Evolutionary conservation across 2,113 vertebrate species (phyloP), one percentile per base, ranked within the genome.

Genomic region (Ammodramus savannarum): DNA sequence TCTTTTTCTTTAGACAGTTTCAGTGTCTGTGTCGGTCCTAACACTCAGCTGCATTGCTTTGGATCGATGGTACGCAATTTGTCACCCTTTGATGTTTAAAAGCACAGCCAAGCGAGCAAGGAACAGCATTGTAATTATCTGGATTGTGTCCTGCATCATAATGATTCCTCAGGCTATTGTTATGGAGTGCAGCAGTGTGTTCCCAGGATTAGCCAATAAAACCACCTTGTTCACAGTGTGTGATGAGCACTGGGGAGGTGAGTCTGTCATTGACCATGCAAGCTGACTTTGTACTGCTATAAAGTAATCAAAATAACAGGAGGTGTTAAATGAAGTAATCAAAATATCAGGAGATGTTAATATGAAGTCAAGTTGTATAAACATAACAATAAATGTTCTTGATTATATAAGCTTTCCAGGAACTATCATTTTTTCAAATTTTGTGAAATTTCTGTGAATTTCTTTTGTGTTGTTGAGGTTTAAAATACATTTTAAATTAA

Each of bases 51-150:
- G 99, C 97, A 99, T 99, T 29, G 99, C 99, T 82, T 98, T 99
- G 97, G 99, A 99, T 97, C 98, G 99, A 72, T 99, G 99, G 99
- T 99, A 99, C 62, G 99, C 99, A 16, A 99, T 99, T 98, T 99
- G 99, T 96, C 99, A 99, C 90, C 99, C 99, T 17, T 97, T 99
- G 97, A 99, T 99, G 98, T 99, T 99, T 97, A 99, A 99, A 98
- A 99, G 99, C 97, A 99, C 99, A 46, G 99, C 99, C 87, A 99
- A 98, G 95, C 95, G 99, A 85, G 99, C 99, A 21, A 98, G 99
- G 86, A 99, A 98, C 95, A 99, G 98, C 95, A 99, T 99, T 26
- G 82, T 99, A 78, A 96, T 99, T 96, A 99, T 99, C 97, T 99
- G 99, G 99, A 97, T 99, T 49, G 98, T 99, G 43, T 99, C 99